phyloP scores from a whole-genome alignment of 2,888 invertebrate species.

The Drosophila kambysellisi region DNA sequence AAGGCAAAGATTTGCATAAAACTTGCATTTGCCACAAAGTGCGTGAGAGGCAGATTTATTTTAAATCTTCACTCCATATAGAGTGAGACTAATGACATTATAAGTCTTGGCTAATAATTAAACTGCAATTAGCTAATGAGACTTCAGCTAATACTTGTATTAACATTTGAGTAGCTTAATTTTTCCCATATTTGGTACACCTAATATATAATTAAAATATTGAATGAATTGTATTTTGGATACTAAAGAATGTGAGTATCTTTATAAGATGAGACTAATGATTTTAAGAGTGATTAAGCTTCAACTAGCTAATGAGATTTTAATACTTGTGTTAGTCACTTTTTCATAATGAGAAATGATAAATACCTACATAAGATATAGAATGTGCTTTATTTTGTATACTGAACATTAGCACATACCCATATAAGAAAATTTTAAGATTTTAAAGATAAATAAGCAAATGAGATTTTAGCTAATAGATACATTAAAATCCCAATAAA shows the following conservation, averaged over 20 bases:
- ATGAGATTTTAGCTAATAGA: neutral
- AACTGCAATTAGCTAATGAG: constrained; percentile 21
- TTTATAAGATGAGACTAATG: constrained; percentile 11
- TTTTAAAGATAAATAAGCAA: neutral
- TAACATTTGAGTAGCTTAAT: neutral
- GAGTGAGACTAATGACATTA: constrained; percentile 21
- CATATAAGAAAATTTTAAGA: neutral
- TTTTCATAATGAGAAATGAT: neutral
- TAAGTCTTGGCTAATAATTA: constrained; percentile 11
- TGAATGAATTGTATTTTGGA: neutral
- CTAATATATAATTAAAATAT: neutral
- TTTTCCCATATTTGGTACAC: neutral
- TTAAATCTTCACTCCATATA: neutral
- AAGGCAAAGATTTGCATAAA: constrained; percentile 74
- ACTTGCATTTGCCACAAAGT: constrained; percentile 59
- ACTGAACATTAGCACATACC: no score
- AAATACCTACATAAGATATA: neutral
- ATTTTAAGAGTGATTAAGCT: neutral
- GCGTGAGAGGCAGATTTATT: constrained; percentile 38
- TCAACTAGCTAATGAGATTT: constrained; percentile 8
- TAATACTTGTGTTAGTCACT: neutral
- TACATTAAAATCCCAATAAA: neutral
- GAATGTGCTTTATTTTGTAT: neutral
- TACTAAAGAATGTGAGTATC: neutral
- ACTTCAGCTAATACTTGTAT: neutral